phyloP scores from a whole-genome alignment of 2,113 vertebrate species.

The Cardinalis cardinalis region DNA sequence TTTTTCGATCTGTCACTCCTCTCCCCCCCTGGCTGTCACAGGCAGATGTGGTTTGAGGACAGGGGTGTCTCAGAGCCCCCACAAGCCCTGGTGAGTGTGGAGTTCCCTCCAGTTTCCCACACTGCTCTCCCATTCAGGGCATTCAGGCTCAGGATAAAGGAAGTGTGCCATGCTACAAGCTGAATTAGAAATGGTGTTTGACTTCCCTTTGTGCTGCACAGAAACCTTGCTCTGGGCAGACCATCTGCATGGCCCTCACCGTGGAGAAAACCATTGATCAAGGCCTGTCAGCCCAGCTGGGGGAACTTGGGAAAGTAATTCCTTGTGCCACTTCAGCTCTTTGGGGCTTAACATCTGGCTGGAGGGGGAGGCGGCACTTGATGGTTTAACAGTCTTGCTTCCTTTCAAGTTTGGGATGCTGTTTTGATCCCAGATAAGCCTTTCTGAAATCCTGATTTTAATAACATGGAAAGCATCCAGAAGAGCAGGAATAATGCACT shows the following conservation, averaged over 20 bases:
- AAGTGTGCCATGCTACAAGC: slow-evolving; percentile 94
- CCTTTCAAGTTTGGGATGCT: slow-evolving; percentile 60
- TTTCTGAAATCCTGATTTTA: slow-evolving; percentile 63
- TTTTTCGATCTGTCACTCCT: slow-evolving; percentile 29
- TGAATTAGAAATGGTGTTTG: slow-evolving; percentile 90
- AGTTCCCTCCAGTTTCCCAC: slow-evolving; percentile 85
- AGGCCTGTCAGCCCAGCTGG: slow-evolving; percentile 55
- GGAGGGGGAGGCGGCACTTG: slow-evolving; percentile 27
- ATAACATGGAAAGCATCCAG: slow-evolving; percentile 60
- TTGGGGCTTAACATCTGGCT: slow-evolving; percentile 69
- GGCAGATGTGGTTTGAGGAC: slow-evolving; percentile 67
- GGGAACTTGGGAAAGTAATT: slow-evolving; percentile 58
- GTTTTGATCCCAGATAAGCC: slow-evolving; percentile 55
- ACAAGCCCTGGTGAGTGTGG: slow-evolving; percentile 56
- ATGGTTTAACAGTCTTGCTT: slow-evolving; percentile 59
- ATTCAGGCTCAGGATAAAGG: slow-evolving; percentile 79
- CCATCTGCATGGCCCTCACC: slow-evolving; percentile 79
- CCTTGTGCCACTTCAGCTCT: slow-evolving; percentile 58
- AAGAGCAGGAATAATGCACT: slow-evolving; percentile 45
- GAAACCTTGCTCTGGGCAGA: slow-evolving; percentile 55
- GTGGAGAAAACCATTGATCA: slow-evolving; percentile 64
- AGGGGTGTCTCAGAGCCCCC: slow-evolving; percentile 17
- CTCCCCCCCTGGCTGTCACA: slow-evolving; percentile 14
- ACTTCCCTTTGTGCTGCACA: slow-evolving; percentile 75
- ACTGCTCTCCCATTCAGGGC: slow-evolving; percentile 79